Evolutionary conservation across 2,888 invertebrate genomes (phyloP), one percentile per base, ranked within the genome.

Genomic region (Chrysopilus asiliformis): DNA sequence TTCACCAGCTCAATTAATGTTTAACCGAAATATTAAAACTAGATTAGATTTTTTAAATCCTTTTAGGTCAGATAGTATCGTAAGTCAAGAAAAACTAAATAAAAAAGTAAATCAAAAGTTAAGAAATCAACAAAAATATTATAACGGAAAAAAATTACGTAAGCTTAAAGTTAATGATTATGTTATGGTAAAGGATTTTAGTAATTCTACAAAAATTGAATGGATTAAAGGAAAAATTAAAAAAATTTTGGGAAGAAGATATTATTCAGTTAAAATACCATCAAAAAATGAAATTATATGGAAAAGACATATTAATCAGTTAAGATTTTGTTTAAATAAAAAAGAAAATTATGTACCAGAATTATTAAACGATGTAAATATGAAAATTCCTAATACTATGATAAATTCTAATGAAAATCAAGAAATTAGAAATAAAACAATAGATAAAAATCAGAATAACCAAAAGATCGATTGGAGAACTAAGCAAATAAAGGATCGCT

Each of bases 1-100:
- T 19, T 40, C 42, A 1, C 42, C 44, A 29, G 38, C 38, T 15
- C 18, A 32, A 29, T 33, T 47, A 7, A 43, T 45, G 44, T 45
- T 45, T 19, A 43, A 39, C 29, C 38, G 44, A 31, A 31, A 35
- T 20, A 27, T 40, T 12, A 19, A 38, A 44, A 43, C 38, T 9
- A 32, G 36, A 18, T 24, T 44, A 14, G 46, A 44, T 38, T 32
- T 45, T 2, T 14, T 46, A 14, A 46, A 43, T 25, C 44, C 41
- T n/a, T n/a, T n/a, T n/a, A n/a, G n/a, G n/a, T n/a, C n/a, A n/a
- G n/a, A n/a, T n/a, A n/a, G n/a, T n/a, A n/a, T n/a, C n/a, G n/a
- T n/a, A n/a, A n/a, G 4, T 19, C 14, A 8, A 5, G 32, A 19
- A 32, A 17, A 3, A 20, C 13, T 5, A 13, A 19, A 8, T 10